These are phyloP conservation scores for Amblyopsis rosae DNA, from an alignment of 2,113 vertebrate species.

Conservation along the genomic window DNA sequence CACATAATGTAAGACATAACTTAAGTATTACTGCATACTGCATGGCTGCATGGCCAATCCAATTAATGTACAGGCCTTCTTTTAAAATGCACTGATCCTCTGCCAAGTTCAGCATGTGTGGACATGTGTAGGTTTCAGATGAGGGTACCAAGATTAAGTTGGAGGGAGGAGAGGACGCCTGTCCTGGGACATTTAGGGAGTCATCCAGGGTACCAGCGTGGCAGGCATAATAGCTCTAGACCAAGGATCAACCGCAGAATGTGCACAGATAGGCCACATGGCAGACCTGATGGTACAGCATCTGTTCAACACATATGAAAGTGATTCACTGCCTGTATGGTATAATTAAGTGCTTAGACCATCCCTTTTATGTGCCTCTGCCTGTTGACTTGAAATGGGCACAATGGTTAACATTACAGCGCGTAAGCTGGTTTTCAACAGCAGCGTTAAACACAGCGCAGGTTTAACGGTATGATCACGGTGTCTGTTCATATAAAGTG, in stretches of 20 bases:
- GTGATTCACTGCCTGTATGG: constrained; percentile 20
- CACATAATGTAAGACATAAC: constrained; percentile 55
- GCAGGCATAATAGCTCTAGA: constrained; percentile 35
- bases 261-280: constrained; percentile 23
- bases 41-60: constrained; percentile 41
- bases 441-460: not conserved
- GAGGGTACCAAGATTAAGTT: constrained; percentile 52
- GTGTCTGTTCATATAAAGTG: constrained; percentile 5
- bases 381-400: constrained; percentile 20
- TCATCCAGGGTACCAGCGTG: constrained; percentile 31
- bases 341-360: constrained; percentile 23
- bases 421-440: not conserved
- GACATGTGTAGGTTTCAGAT: constrained; percentile 42
- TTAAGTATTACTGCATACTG: constrained; percentile 23
- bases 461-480: constrained; percentile 6
- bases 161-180: constrained; percentile 26
- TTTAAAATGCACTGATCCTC: constrained; percentile 47
- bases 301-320: constrained; percentile 18
- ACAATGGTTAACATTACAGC: constrained; percentile 7
- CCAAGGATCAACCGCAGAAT: constrained; percentile 36
- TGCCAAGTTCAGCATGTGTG: constrained; percentile 54
- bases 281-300: constrained; percentile 16
- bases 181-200: constrained; percentile 49
- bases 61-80: constrained; percentile 57
- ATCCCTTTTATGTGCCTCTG: constrained; percentile 6